These are phyloP conservation scores for Zootermopsis nevadensis DNA, from an alignment of 2,888 invertebrate species.

Conservation along the genomic window DNA sequence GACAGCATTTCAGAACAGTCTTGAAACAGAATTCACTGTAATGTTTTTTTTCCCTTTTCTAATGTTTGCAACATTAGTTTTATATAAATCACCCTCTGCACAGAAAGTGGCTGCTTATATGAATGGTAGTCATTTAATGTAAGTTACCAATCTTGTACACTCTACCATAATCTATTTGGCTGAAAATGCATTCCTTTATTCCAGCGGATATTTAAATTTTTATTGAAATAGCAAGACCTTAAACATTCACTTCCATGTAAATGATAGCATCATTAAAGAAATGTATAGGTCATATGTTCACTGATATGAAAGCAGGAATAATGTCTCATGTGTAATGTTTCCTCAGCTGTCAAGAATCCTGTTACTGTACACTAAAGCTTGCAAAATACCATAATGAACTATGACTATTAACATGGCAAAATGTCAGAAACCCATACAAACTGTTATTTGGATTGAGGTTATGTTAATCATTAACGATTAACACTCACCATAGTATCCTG, in stretches of 20 bases:
- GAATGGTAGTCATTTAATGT: background rate
- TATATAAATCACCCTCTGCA: background rate
- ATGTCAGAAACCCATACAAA: background rate
- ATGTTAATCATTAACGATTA: background rate
- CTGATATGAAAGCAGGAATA: background rate
- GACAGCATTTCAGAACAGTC: conserved; percentile 28
- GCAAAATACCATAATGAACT: background rate
- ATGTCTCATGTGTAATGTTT: too few relatives aligned
- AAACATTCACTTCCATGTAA: background rate
- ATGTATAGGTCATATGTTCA: background rate
- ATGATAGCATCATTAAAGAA: background rate
- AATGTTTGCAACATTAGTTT: conserved; percentile 5
- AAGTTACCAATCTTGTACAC: background rate
- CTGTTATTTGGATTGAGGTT: background rate
- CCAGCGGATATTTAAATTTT: background rate
- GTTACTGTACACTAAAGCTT: background rate
- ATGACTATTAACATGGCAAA: background rate
- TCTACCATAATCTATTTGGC: background rate
- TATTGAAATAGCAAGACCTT: background rate
- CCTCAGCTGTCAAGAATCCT: background rate
- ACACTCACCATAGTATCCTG: too few relatives aligned
- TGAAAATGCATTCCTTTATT: background rate
- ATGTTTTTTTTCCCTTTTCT: conserved; percentile 4
- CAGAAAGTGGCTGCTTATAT: conserved; percentile 7
- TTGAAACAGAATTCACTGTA: conserved; percentile 24